Percentiles rank a stretch among this genome's conserved stretches.
Conservation (phyloP, 64 coral and sea anemone species). For the Montipora cactus region DNA sequence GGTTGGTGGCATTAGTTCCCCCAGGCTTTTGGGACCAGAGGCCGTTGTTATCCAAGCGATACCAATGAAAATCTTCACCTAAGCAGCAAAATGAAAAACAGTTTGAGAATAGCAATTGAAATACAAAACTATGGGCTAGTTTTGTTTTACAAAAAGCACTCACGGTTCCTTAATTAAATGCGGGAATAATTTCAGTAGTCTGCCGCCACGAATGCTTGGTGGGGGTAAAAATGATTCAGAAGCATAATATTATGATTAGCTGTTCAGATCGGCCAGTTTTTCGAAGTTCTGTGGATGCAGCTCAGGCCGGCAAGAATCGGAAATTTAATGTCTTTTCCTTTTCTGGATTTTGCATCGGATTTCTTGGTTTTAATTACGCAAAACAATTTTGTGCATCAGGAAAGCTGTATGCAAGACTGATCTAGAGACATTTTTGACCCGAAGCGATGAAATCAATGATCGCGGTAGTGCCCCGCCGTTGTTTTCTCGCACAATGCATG, state of each 20-base stretch:
- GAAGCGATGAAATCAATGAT: too few species aligned
- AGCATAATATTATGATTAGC: neutral
- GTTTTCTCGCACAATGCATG: neutral
- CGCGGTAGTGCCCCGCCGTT: too few species aligned
- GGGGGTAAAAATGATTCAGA: neutral
- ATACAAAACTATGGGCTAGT: neutral
- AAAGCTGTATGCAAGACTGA: too few species aligned
- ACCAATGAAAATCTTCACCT: constrained; percentile 21
- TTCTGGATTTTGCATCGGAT: too few species aligned
- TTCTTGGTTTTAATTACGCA: too few species aligned
- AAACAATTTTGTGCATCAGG: too few species aligned
- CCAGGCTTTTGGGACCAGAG: constrained; percentile 27
- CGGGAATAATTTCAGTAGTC: neutral
- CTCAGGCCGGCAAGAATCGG: too few species aligned
- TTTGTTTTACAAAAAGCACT: neutral
- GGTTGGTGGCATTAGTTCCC: neutral
- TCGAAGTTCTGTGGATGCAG: too few species aligned
- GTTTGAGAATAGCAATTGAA: neutral
- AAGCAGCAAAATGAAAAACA: neutral
- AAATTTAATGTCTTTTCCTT: too few species aligned
- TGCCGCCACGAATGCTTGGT: neutral
- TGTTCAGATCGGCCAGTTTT: neutral
- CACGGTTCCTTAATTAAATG: neutral
- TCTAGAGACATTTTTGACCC: too few species aligned
- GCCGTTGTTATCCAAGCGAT: constrained; percentile 17